Evolutionary conservation across 1,140 invertebrate species (phyloP).

Genomic region (Diprion similis): DNA sequence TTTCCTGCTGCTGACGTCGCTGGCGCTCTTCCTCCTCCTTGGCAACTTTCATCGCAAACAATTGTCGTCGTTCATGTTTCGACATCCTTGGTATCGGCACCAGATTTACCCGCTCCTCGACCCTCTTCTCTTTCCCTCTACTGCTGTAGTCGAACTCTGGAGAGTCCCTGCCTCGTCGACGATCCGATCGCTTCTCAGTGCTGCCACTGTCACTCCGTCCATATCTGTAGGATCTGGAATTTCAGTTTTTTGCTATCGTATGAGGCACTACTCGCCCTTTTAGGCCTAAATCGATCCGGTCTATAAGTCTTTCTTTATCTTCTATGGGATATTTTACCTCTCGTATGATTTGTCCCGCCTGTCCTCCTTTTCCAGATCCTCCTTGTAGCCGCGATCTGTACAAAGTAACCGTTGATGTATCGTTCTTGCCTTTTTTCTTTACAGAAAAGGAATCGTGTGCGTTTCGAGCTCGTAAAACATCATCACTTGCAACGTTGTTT

Average conservation of each 20-base stretch:
- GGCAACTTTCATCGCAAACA: slow-evolving; percentile 80
- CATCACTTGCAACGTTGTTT: too few relatives aligned
- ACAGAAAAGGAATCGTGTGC: too few relatives aligned
- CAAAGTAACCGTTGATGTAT: slow-evolving; percentile 19
- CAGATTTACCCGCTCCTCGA: slow-evolving; percentile 51
- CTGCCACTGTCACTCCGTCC: slow-evolving; percentile 36
- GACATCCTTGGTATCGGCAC: slow-evolving; percentile 63
- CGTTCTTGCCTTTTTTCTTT: too few relatives aligned
- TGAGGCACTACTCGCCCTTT: slow-evolving; percentile 21
- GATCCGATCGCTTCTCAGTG: slow-evolving; percentile 47
- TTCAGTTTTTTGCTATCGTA: background rate
- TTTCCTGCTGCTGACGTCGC: slow-evolving; percentile 66
- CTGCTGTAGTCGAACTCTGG: slow-evolving; percentile 47
- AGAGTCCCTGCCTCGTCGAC: slow-evolving; percentile 56
- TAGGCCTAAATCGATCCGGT: slow-evolving; percentile 20
- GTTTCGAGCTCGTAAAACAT: too few relatives aligned
- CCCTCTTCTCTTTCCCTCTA: slow-evolving; percentile 51
- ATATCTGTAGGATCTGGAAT: slow-evolving; percentile 44
- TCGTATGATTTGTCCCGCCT: slow-evolving; percentile 55
- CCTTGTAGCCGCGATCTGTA: slow-evolving; percentile 62
- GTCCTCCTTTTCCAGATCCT: slow-evolving; percentile 59
- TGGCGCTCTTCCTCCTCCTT: slow-evolving; percentile 72
- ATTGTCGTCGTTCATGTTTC: slow-evolving; percentile 75
- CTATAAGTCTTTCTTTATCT: background rate
- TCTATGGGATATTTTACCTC: slow-evolving; percentile 39